Evolutionary conservation across 2,888 invertebrate species (phyloP).

Genomic region (Synanthedon myopaeformis): DNA sequence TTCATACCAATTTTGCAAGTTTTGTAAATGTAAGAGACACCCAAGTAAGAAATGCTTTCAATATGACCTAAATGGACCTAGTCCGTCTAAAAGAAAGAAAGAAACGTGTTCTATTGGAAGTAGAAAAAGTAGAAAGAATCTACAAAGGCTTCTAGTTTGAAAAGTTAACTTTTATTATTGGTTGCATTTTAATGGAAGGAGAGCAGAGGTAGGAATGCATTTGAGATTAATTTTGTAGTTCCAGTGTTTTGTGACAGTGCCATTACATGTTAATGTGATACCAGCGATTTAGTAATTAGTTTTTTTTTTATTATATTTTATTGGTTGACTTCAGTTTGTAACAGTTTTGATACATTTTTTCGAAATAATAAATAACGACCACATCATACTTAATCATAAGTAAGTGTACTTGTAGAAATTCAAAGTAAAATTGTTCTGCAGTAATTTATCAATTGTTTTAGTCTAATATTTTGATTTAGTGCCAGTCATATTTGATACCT

Average conservation of each 20-base stretch:
- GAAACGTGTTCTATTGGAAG: conserved; percentile 38
- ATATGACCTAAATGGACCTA: conserved; percentile 56
- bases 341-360: too few species aligned
- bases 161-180: too few species aligned
- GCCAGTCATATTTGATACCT: too few species aligned
- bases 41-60: conserved; percentile 49
- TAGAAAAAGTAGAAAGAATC: conserved; percentile 52
- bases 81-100: conserved; percentile 62
- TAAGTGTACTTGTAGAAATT: too few species aligned
- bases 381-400: too few species aligned
- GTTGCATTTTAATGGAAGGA: too few species aligned
- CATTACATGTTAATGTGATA: conserved; percentile 14
- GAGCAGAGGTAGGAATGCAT: too few species aligned
- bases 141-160: conserved; percentile 34
- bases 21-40: conserved; percentile 53
- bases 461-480: too few species aligned
- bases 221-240: conserved; percentile 3
- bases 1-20: conserved; percentile 63
- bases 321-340: too few species aligned
- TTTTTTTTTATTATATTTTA: neutral
- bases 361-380: too few species aligned
- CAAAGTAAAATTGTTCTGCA: too few species aligned
- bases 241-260: conserved; percentile 24
- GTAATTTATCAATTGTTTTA: too few species aligned
- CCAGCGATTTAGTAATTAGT: neutral